Evolutionary conservation across 2,113 vertebrate genomes (phyloP), one percentile per base, ranked within the genome.

Genomic region (Platysteira castanea): DNA sequence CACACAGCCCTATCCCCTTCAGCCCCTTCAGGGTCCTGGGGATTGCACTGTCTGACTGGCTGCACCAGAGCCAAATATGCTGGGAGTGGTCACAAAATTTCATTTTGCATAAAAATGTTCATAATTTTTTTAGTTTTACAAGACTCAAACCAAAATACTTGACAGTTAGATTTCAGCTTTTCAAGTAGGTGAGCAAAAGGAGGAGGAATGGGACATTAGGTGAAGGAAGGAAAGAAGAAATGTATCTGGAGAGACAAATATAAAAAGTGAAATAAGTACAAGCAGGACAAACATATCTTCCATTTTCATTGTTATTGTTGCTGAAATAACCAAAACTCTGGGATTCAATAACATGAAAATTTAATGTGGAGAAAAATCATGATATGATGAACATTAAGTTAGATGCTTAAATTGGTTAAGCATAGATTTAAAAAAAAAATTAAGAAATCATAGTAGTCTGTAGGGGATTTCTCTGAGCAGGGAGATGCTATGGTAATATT

Each of bases 371-470:
- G 27, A 39, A 78, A 77, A 82, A 69, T 22, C 1, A 39, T 3
- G 6, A 11, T n/a, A 64, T 23, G 6, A 30, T 35, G 26, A 89
- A 46, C 4, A 16, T 30, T 52, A 52, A 42, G 6, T 23, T 76
- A 53, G 15, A 44, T 44, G 42, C 42, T 44, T 18, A 44, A 44
- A 17, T 44, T 42, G 7, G 42, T 42, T 44, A 19, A 81, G 11
- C 15, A 63, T 4, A 27, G 37, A 50, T n/a, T 1, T 4, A 53
- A 61, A 9, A 57, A 31, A 26, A 37, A 23, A 33, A 3, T 3
- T 3, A 63, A 61, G 21, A 23, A 71, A 57, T 18, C 0, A 0
- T 23, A 35, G n/a, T n/a, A n/a, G n/a, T n/a, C n/a, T n/a, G n/a
- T n/a, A n/a, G n/a, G n/a, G n/a, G n/a, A n/a, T n/a, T n/a, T n/a